A percentile compares a stretch with the other conserved stretches of the same genome.
These are phyloP conservation scores for Ricordea florida DNA, from an alignment of 92 coral and sea anemone genomes.

Conservation along the genomic window DNA sequence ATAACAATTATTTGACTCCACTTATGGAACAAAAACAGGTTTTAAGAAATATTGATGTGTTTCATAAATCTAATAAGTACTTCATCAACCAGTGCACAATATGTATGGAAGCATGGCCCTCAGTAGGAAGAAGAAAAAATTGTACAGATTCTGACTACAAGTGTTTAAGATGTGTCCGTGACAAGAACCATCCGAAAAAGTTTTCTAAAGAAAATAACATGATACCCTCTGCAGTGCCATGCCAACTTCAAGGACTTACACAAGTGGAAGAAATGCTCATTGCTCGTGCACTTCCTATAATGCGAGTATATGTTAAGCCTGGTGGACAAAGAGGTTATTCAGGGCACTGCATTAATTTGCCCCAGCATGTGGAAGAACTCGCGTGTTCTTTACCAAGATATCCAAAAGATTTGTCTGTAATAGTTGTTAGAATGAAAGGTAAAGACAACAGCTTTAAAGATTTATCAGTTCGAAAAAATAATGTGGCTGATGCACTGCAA, in stretches of 20 bases:
- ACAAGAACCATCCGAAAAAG: slow-evolving; percentile 25
- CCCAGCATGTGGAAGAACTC: slow-evolving; percentile 63
- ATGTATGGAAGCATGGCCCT: slow-evolving; percentile 63
- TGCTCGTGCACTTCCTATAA: slow-evolving; percentile 61
- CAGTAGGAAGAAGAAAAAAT: no score
- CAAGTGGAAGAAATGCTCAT: slow-evolving; percentile 49
- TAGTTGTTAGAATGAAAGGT: slow-evolving; percentile 53
- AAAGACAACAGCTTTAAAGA: slow-evolving; percentile 57
- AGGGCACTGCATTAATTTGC: slow-evolving; percentile 66
- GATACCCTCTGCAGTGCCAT: slow-evolving; percentile 46
- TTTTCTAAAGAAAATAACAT: slow-evolving; percentile 39
- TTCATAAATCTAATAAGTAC: slow-evolving; percentile 41
- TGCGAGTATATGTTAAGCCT: slow-evolving; percentile 63
- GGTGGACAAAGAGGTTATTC: slow-evolving; percentile 77
- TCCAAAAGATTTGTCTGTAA: slow-evolving; percentile 39
- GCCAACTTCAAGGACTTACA: slow-evolving; percentile 18
- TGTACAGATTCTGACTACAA: slow-evolving; percentile 11
- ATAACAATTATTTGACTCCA: slow-evolving; percentile 12
- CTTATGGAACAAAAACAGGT: not conserved
- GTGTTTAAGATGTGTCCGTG: slow-evolving; percentile 33
- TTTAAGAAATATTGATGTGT: slow-evolving; percentile 21
- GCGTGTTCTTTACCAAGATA: slow-evolving; percentile 52
- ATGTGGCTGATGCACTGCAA: slow-evolving; percentile 23
- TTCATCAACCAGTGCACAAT: slow-evolving; percentile 44
- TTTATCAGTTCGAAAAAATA: slow-evolving; percentile 45